Evolutionary conservation across 2,113 vertebrate species (phyloP), one percentile per base, ranked within the genome.

Genomic region (Hippocampus guttulatus): DNA sequence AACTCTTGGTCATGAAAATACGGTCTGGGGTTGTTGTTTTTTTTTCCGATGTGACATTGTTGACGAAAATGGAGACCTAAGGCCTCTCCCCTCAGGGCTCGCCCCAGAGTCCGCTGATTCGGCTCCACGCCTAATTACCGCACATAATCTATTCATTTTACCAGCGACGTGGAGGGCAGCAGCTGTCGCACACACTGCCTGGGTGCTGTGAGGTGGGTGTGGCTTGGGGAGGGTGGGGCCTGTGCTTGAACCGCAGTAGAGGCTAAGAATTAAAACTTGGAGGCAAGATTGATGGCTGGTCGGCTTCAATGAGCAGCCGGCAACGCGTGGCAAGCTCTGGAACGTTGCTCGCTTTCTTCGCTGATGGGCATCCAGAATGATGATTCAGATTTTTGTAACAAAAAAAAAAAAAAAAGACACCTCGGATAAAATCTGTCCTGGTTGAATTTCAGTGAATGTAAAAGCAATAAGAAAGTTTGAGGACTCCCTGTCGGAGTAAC

Each of bases 131-230:
- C 96, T 98, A 98, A 98, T 98, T 98, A 98, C 95, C 94, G 94
- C 95, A 97, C 95, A 98, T 98, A 95, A 98, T 98, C 96, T 98
- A 98, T 97, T 97, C 96, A 97, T 98, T 98, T 96, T 94, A 84
- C 94, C 94, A 93, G 95, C 92, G 93, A 92, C 94, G 93, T 93
- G 95, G 94, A 95, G 94, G 84, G 84, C 94, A 95, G 95, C 95
- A 98, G 96, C 95, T 98, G 95, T 96, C 94, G 95, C 94, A 94
- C 81, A 81, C 81, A 77, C 79, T 84, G 81, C 83, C 79, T 64
- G 82, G 75, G 81, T 78, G 80, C 80, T 70, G 75, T 20, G 27
- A 68, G 23, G 10, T 52, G 30, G 33, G 38, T 51, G 66, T 21
- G 47, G 18, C 64, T 65, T 65, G 64, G 3, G 76, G 69, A 80